A percentile compares a stretch with the other conserved stretches of the same genome.
phyloP scores from a whole-genome alignment of 1,140 invertebrate species.

The Euglossa dilemma region DNA sequence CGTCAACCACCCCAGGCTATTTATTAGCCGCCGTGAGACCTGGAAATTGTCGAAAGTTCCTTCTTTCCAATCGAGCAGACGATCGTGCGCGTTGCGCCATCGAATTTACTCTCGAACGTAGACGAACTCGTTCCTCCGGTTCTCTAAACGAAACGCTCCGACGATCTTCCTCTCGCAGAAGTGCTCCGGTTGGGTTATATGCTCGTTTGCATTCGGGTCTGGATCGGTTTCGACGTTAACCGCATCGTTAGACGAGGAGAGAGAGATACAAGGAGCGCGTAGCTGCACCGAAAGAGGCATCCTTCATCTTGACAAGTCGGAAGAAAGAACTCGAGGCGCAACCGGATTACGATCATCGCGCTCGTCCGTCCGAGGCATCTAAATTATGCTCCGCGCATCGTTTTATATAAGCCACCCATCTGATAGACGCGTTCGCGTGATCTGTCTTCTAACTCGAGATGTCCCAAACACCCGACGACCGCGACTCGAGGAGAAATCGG shows the following conservation, averaged over 20 bases:
- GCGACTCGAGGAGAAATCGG: background rate
- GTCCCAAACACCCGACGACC: background rate
- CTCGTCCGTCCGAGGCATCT: background rate
- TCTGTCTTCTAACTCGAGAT: background rate
- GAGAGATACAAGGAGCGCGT: background rate
- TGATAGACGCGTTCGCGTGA: background rate
- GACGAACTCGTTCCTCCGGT: background rate
- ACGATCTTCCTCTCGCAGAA: too few relatives aligned
- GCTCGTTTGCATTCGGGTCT: too few relatives aligned
- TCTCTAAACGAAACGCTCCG: background rate
- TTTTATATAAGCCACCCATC: background rate
- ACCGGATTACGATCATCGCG: conserved; percentile 11
- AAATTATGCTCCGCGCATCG: background rate
- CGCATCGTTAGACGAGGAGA: background rate
- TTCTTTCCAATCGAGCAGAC: too few relatives aligned
- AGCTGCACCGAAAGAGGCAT: background rate
- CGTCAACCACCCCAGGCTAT: background rate
- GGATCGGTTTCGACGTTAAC: background rate
- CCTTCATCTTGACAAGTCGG: conserved; percentile 1
- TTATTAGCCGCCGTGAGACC: background rate
- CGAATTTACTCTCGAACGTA: background rate
- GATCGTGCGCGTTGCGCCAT: background rate
- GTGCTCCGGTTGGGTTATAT: too few relatives aligned
- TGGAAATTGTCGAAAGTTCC: background rate
- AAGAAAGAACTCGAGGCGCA: background rate